Base-by-base conservation (phyloP, 2,113 vertebrate species). In the Microtus ochrogaster region DNA sequence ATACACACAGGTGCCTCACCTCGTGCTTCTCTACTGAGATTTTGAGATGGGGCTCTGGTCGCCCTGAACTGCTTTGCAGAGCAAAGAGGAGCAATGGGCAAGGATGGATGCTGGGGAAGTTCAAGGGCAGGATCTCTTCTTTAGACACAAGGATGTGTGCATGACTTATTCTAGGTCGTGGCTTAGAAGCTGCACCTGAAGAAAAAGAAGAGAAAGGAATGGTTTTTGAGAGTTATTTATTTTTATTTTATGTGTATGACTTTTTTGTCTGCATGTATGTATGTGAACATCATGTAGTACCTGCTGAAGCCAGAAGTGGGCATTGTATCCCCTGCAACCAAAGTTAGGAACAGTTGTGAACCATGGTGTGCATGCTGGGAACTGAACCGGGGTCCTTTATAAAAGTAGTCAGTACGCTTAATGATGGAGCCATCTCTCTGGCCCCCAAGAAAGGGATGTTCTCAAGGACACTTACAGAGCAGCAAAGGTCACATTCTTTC, bases 141-240 rank as follows among this genome's bases (percentile, higher is more conserved):
- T 19, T 11, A 1, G 36, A 83, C 41, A n/a, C 3, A 33, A 17
- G 24, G 36, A 11, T 0, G 36, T 0, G 0, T 41, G 61, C 0
- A 0, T 1, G 0, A 14, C 8, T 39, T 5, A 4, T 17, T 14
- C 44, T 70, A 19, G 26, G 22, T 44, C 14, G 1, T 1, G 22
- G 19, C 47, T 61, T 24, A 36, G 70, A 81, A 39, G 26, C 78
- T 7, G 36, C 55, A 58, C 11, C 33, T n/a, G 33, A 41, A 49
- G 47, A 77, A 44, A 17, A 74, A 26, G 8, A n/a, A 61, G 65
- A 74, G 5, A 33, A 52, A 13, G 17, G 39, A 58, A 14, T 13
- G 30, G 0, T 52, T 52, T 52, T 77, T 47, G 73, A 39, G 19
- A 66, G 22, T 7, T 30, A 41, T 17, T 26, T 61, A 26, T 26